Evolutionary conservation across 2,797 vertebrate species (phyloP).

Genomic region (Macropodus opercularis): DNA sequence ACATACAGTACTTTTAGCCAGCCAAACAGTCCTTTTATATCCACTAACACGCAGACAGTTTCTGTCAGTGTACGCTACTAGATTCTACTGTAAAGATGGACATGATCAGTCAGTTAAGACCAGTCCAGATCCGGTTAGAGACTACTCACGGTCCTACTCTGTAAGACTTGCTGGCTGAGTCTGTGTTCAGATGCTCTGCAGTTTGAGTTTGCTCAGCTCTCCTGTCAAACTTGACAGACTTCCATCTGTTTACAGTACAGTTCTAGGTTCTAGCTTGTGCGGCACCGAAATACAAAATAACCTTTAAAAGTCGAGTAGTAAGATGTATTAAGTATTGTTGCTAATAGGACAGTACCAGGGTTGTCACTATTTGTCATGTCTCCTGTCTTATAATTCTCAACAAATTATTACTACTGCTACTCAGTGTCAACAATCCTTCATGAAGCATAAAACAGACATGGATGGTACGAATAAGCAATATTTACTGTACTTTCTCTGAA

Average conservation of each 20-base stretch:
- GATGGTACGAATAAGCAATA: too few relatives aligned
- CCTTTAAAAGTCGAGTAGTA: too few relatives aligned
- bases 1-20: slow-evolving; percentile 7
- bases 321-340: too few relatives aligned
- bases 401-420: too few relatives aligned
- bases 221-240: slow-evolving; percentile 39
- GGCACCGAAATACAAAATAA: too few relatives aligned
- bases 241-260: slow-evolving; percentile 13
- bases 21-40: neutral
- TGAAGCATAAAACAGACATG: too few relatives aligned
- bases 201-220: slow-evolving; percentile 42
- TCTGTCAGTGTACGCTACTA: neutral
- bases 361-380: too few relatives aligned
- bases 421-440: too few relatives aligned
- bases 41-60: slow-evolving; percentile 6
- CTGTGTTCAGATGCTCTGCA: slow-evolving; percentile 40
- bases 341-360: too few relatives aligned
- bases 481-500: too few relatives aligned
- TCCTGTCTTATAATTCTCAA: too few relatives aligned
- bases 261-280: too few relatives aligned
- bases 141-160: slow-evolving; percentile 32
- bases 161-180: slow-evolving; percentile 25
- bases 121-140: slow-evolving; percentile 28
- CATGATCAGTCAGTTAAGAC: slow-evolving; percentile 26
- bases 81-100: slow-evolving; percentile 30